phyloP scores from a whole-genome alignment of 2,113 vertebrate genomes.

The Lutjanus erythropterus region DNA sequence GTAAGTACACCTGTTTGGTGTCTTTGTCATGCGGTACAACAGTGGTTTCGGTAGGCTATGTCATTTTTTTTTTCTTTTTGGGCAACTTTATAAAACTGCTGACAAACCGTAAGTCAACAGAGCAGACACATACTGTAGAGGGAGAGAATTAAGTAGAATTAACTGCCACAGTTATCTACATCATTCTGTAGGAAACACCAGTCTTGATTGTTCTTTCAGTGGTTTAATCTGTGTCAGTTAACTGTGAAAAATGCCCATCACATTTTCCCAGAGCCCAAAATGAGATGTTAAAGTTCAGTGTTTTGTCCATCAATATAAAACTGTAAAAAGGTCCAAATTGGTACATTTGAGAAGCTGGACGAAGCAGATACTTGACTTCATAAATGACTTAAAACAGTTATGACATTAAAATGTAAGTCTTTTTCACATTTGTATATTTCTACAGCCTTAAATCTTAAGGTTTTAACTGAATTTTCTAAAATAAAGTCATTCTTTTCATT shows the following conservation, averaged over 20 bases:
- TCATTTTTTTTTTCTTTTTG: too few relatives aligned
- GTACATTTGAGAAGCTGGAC: background rate
- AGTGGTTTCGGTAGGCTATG: too few relatives aligned
- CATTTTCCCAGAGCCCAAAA: background rate
- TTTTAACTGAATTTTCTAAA: background rate
- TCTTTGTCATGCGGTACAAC: too few relatives aligned
- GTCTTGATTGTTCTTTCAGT: conserved; percentile 7
- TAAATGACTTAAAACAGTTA: background rate
- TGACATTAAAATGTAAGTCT: too few relatives aligned
- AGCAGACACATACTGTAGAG: too few relatives aligned
- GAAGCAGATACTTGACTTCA: background rate
- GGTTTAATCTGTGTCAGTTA: background rate
- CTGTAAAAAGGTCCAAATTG: background rate
- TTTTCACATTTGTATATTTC: background rate
- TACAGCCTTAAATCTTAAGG: background rate
- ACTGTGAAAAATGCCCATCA: background rate
- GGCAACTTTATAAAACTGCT: too few relatives aligned
- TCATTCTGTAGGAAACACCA: too few relatives aligned
- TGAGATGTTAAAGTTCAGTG: background rate
- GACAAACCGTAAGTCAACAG: too few relatives aligned
- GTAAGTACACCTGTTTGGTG: too few relatives aligned
- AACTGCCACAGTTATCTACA: too few relatives aligned
- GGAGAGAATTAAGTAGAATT: too few relatives aligned
- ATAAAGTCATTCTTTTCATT: too few relatives aligned
- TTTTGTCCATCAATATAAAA: background rate